These are phyloP conservation scores for Empis livida DNA, from an alignment of 2,888 invertebrate genomes.

Conservation along the genomic window DNA sequence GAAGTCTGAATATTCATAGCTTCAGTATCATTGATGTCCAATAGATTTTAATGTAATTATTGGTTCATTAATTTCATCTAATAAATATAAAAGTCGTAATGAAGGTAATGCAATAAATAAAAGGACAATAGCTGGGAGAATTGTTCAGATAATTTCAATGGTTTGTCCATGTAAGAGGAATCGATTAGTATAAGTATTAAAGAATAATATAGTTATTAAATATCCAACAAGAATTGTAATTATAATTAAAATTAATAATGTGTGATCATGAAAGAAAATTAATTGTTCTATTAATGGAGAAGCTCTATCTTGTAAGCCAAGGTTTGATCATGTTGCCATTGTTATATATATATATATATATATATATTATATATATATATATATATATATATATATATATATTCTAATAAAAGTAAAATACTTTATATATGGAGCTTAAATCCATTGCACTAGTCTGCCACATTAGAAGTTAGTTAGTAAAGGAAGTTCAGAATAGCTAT, in stretches of 20 bases:
- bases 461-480: constrained; percentile 47
- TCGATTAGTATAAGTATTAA: constrained; percentile 45
- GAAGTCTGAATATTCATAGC: constrained; percentile 53
- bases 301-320: constrained; percentile 45
- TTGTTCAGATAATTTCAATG: constrained; percentile 53
- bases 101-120: constrained; percentile 51
- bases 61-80: constrained; percentile 48
- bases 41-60: constrained; percentile 46
- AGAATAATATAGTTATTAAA: constrained; percentile 42
- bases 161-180: constrained; percentile 44
- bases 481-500: constrained; percentile 46
- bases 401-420: constrained; percentile 46
- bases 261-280: constrained; percentile 50
- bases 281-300: constrained; percentile 54
- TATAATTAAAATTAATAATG: constrained; percentile 46
- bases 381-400: neutral
- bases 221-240: constrained; percentile 47
- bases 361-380: constrained; percentile 1
- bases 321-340: constrained; percentile 45
- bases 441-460: constrained; percentile 49
- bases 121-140: constrained; percentile 46
- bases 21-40: constrained; percentile 55
- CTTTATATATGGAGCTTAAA: constrained; percentile 56
- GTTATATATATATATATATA: neutral
- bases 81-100: constrained; percentile 44